Evolutionary conservation across 2,113 vertebrate genomes (phyloP).

Genomic region (Aramus guarauna): DNA sequence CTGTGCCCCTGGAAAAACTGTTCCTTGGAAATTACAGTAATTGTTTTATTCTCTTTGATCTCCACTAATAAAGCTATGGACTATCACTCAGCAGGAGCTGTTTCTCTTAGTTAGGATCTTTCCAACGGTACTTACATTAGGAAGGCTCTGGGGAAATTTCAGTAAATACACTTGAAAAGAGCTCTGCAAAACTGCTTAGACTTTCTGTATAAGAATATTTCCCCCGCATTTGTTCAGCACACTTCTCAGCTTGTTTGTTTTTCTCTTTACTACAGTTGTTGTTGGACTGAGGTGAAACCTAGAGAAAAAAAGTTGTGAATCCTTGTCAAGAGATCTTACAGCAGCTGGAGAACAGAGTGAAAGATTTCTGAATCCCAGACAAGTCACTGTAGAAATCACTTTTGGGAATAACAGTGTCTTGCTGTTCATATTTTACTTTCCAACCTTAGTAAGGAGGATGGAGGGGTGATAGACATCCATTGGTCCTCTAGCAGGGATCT

Average conservation of each 20-base stretch:
- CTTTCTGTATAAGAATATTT: not conserved
- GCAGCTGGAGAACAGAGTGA: not conserved
- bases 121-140: not conserved
- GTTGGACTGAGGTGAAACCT: not conserved
- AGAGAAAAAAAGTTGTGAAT: not conserved
- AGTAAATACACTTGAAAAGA: constrained; percentile 33
- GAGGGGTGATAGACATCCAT: not conserved
- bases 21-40: constrained; percentile 24
- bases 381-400: not conserved
- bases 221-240: not conserved
- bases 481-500: not conserved
- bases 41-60: constrained; percentile 39
- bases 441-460: not conserved
- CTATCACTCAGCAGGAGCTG: not conserved
- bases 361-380: not conserved
- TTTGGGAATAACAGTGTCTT: not conserved
- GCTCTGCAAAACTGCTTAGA: not conserved
- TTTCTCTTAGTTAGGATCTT: constrained; percentile 15
- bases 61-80: not conserved
- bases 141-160: constrained; percentile 25
- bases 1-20: not conserved
- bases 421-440: not conserved
- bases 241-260: not conserved
- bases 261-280: not conserved
- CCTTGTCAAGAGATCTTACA: not conserved